A percentile compares a stretch with the other conserved stretches of the same genome.
Evolutionary conservation across 2,888 invertebrate genomes (phyloP).

Genomic region (Hesperia comma): DNA sequence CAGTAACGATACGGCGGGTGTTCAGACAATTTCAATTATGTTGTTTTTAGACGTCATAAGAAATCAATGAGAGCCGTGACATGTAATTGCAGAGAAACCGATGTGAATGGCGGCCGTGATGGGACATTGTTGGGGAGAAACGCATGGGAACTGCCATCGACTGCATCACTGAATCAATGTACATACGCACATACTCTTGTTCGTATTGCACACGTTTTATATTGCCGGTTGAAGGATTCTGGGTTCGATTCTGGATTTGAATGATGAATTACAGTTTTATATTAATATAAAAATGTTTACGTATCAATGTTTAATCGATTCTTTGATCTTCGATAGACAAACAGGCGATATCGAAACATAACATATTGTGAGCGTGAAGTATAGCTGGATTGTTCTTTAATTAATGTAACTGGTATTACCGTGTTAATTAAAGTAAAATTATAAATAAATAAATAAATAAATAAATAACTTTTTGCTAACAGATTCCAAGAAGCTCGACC

Average conservation of each 20-base stretch:
- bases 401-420: no score
- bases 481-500: conserved; percentile 8
- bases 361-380: no score
- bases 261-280: no score
- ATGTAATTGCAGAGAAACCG: conserved; percentile 43
- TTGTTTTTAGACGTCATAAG: conserved; percentile 30
- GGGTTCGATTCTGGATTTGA: no score
- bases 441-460: no score
- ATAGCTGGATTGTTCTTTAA: no score
- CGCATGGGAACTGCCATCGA: conserved; percentile 41
- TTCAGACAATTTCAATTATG: background rate
- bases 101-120: conserved; percentile 17
- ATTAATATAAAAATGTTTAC: no score
- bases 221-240: no score
- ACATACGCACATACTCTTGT: no score
- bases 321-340: conserved; percentile 1
- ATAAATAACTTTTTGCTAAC: conserved; percentile 7
- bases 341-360: background rate
- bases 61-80: conserved; percentile 38
- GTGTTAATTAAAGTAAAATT: no score
- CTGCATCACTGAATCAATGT: background rate
- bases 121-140: conserved; percentile 40
- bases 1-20: background rate
- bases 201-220: no score
- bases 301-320: background rate